Evolutionary conservation across 2,113 vertebrate species (phyloP), one percentile per base, ranked within the genome.

Genomic region (Neotoma lepida): DNA sequence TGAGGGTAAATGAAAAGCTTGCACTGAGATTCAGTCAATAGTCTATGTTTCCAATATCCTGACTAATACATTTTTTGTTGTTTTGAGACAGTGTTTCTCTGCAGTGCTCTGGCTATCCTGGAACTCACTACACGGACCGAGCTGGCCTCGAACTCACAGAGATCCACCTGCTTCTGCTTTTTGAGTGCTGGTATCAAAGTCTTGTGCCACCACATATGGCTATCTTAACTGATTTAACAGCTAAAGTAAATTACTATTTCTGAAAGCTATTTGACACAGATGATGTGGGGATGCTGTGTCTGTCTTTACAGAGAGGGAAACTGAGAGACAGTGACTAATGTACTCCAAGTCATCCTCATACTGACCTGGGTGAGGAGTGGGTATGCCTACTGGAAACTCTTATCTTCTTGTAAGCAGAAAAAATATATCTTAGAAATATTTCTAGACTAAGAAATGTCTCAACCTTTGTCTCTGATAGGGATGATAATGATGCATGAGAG

Each of bases 381-480:
- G 1, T 20, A 51, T 71, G 20, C 18, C 5, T 58, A 33, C 7
- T 80, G n/a, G 41, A 74, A 96, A 64, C 35, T 80, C n/a, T 51
- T 90, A 9, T 81, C 76, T 14, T 64, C 9, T n/a, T 91, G 71
- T 94, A 58, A 22, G 3, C 4, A 74, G 13, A 54, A 30, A 89
- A 89, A 28, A n/a, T 56, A 8, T 66, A 81, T 7, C 6, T 9
- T 91, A 64, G 17, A 93, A 96, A 81, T 87, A 86, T 93, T 91
- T 95, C 92, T 94, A 81, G 14, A 58, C 30, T 74, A 78, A 95
- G 39, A 91, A 46, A 64, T 81, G 15, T 46, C 71, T 95, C 54
- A 66, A 64, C 35, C 86, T 95, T 77, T 95, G 33, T 96, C 66
- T 94, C 15, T 82, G 56, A 63, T 54, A 82, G 26, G 14, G 24